phyloP scores from a whole-genome alignment of 2,888 invertebrate species.

The Morinoia aosen region DNA sequence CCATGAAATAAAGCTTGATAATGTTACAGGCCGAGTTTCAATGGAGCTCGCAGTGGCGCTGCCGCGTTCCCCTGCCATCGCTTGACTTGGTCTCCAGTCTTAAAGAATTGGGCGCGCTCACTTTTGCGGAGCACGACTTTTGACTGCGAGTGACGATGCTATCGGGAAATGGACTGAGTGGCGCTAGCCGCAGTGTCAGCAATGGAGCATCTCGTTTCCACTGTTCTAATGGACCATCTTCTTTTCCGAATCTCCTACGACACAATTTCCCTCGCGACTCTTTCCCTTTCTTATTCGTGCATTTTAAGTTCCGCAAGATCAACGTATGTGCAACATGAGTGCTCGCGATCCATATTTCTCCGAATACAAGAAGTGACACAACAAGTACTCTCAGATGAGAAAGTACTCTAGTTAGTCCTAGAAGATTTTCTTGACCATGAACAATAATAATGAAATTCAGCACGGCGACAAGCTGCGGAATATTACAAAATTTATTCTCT shows the following conservation, averaged over 20 bases:
- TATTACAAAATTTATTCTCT: background rate
- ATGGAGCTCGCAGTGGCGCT: conserved; percentile 33
- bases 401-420: background rate
- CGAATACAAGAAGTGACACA: background rate
- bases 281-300: background rate
- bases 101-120: conserved; percentile 31
- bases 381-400: background rate
- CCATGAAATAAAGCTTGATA: conserved; percentile 49
- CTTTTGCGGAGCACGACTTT: conserved; percentile 35
- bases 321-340: background rate
- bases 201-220: conserved; percentile 33
- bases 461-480: background rate
- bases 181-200: conserved; percentile 15
- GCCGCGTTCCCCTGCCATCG: conserved; percentile 34
- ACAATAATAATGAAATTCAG: background rate
- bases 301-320: background rate
- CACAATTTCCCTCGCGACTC: background rate
- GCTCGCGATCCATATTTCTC: background rate
- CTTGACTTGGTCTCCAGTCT: conserved; percentile 26
- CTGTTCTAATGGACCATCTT: conserved; percentile 6
- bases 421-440: background rate
- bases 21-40: conserved; percentile 39
- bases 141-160: conserved; percentile 39
- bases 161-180: conserved; percentile 52
- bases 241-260: background rate